Percentiles rank a stretch among this genome's conserved stretches.
Evolutionary conservation across 2,797 vertebrate species (phyloP).

Genomic region (Ptychadena robeensis): DNA sequence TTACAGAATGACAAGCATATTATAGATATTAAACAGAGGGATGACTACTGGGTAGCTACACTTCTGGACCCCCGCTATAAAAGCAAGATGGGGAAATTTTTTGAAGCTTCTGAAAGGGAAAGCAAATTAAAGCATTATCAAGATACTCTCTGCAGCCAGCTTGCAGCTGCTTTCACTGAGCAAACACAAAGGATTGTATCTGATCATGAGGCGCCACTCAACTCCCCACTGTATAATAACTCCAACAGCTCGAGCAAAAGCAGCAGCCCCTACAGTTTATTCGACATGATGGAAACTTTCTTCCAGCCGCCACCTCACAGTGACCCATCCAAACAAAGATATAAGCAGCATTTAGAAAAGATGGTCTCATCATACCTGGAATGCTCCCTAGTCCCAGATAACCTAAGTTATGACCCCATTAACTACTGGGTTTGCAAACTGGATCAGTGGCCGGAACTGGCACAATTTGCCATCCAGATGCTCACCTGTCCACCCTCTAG

Average conservation of each 20-base stretch:
- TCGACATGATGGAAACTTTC: too few relatives aligned
- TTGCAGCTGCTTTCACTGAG: background rate
- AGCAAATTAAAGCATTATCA: background rate
- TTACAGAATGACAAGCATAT: background rate
- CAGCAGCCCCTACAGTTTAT: too few relatives aligned
- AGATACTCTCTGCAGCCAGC: background rate
- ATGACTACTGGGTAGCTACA: background rate
- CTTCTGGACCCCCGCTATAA: background rate
- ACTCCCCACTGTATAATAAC: too few relatives aligned
- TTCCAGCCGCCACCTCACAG: too few relatives aligned
- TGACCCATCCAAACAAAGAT: too few relatives aligned
- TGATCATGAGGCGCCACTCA: too few relatives aligned
- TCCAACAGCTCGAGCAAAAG: too few relatives aligned
- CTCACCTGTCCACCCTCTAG: background rate
- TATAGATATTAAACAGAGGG: background rate
- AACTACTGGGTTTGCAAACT: background rate
- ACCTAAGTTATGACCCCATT: background rate
- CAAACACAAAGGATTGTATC: background rate
- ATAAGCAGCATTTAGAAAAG: too few relatives aligned
- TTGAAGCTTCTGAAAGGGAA: background rate
- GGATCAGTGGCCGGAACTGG: background rate
- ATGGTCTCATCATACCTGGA: too few relatives aligned
- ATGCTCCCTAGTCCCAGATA: too few relatives aligned
- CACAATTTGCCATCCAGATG: background rate
- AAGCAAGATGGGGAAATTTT: background rate